A percentile compares a stretch with the other conserved stretches of the same genome.
Evolutionary conservation across 2,888 invertebrate genomes (phyloP).

Genomic region (Dermolepida albohirtum): DNA sequence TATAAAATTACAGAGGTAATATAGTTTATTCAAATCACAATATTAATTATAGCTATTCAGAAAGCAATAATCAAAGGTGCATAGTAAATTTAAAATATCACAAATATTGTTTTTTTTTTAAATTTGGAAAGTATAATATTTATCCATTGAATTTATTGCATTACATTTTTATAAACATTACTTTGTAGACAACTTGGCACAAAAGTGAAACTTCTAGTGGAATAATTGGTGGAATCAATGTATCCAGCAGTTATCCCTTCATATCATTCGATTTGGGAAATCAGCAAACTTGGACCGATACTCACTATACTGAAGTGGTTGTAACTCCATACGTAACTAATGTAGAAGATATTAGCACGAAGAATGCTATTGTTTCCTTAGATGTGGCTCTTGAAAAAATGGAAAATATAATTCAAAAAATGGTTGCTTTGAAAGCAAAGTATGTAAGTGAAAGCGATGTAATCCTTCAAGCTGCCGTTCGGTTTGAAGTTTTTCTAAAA

Average conservation of each 20-base stretch:
- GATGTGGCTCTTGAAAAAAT: constrained; percentile 6
- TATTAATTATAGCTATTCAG: too few species aligned
- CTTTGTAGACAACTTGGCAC: constrained; percentile 16
- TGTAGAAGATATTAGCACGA: constrained; percentile 3
- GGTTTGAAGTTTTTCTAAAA: constrained; percentile 59
- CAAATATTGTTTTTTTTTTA: too few species aligned
- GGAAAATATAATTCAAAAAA: constrained; percentile 20
- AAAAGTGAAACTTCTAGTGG: not conserved
- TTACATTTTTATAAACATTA: not conserved
- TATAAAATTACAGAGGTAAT: constrained; percentile 20
- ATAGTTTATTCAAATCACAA: too few species aligned
- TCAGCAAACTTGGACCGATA: constrained; percentile 10
- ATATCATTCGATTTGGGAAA: constrained; percentile 22
- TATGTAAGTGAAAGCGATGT: constrained; percentile 15
- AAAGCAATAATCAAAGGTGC: too few species aligned
- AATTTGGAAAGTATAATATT: too few species aligned
- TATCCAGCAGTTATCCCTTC: constrained; percentile 1
- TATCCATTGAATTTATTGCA: too few species aligned
- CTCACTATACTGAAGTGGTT: not conserved
- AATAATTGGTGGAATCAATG: constrained; percentile 3
- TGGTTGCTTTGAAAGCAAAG: constrained; percentile 2
- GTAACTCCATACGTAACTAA: constrained; percentile 17
- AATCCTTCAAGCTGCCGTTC: constrained; percentile 50
- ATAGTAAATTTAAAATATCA: too few species aligned
- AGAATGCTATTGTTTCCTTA: constrained; percentile 2